A percentile compares a stretch with the other conserved stretches of the same genome.
phyloP scores from a whole-genome alignment of 2,113 vertebrate genomes.

The Rhizomys pruinosus region DNA sequence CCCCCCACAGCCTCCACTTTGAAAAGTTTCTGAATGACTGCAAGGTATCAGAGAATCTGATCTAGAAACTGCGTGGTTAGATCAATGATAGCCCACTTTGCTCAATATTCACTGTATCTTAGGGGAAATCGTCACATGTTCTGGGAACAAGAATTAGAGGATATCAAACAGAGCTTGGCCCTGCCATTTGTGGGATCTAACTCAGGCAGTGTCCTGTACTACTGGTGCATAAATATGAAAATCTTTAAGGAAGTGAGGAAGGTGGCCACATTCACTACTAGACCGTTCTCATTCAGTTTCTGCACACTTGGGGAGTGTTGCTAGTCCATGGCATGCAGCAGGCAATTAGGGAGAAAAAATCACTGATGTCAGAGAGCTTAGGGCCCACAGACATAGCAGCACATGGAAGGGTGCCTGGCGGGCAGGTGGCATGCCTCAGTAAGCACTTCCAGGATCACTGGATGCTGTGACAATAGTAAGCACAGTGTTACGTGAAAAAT shows the following conservation, averaged over 20 bases:
- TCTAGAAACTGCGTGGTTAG: not conserved
- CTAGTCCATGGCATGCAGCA: not conserved
- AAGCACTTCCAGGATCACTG: not conserved
- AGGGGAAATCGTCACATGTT: not conserved
- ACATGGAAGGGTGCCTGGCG: not conserved
- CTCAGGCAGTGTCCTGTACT: not conserved
- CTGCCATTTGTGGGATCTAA: not conserved
- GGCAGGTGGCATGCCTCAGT: not conserved
- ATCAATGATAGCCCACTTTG: not conserved
- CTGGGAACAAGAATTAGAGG: not conserved
- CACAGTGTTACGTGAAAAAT: no score
- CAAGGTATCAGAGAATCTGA: not conserved
- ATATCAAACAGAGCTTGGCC: not conserved
- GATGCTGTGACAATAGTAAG: not conserved
- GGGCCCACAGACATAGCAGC: rapidly evolving
- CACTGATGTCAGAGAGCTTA: not conserved
- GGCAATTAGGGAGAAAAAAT: not conserved
- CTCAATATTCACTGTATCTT: not conserved
- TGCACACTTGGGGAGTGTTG: not conserved
- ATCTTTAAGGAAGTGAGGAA: not conserved
- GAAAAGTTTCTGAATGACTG: not conserved
- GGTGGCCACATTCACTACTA: not conserved
- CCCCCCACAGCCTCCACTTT: not conserved
- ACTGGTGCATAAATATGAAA: no score
- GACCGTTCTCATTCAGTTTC: not conserved